Evolutionary conservation across 2,113 vertebrate species (phyloP), one percentile per base, ranked within the genome.

Genomic region (Lampris incognitus): DNA sequence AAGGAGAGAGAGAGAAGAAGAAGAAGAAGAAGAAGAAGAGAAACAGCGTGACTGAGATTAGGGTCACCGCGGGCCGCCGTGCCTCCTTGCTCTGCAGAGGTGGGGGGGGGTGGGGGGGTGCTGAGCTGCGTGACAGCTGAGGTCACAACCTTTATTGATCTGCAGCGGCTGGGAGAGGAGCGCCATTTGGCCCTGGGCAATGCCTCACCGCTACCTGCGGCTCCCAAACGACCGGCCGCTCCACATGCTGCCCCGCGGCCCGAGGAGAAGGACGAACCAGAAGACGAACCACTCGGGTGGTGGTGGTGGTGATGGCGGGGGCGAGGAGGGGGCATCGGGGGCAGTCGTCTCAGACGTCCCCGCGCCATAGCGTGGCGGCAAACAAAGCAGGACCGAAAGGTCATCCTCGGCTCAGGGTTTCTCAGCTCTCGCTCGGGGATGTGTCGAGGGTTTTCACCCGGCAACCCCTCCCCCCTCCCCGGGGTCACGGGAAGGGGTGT

Each of bases 101-200:
- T n/a, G n/a, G 24, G 24, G 24, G 24, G 24, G 24, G 24, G 24
- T 24, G 24, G 24, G 24, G 24, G 24, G 59, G 77, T 71, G 68
- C 83, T 83, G 51, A 70, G 67, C 76, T 84, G 62, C 66, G 58
- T 85, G 88, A 90, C 86, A 88, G 83, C 44, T 84, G 75, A 91
- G 89, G 87, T 91, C 88, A 88, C 74, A 81, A 69, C 57, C 56
- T 64, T 82, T 82, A 85, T 82, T 86, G 83, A 90, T 87, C 84
- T 86, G 76, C 51, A 58, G 51, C 65, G 41, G 56, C 73, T 42
- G 79, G 69, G 75, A 76, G 71, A 82, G 68, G 84, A 87, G 83
- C 73, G 72, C 65, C 62, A 83, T 89, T 89, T 87, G 80, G 84
- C 72, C 66, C 66, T 57, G 81, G 42, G 76, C 42, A 49, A 77